Evolutionary conservation across 2,797 vertebrate genomes (phyloP).

Genomic region (Oceanodroma leucorhoa): DNA sequence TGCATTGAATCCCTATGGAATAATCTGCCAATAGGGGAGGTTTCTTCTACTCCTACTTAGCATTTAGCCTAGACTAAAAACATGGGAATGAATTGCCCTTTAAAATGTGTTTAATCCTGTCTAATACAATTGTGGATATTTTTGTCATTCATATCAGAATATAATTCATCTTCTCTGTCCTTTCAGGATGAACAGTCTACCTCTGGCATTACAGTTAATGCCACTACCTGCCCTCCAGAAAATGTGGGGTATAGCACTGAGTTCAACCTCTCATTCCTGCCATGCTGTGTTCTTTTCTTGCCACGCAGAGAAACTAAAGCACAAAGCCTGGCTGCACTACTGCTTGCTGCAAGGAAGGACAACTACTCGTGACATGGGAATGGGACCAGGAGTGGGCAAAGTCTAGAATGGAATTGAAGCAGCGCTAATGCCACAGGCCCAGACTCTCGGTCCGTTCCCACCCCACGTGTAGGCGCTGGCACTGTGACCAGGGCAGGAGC

Average conservation of each 20-base stretch:
- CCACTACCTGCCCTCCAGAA: neutral
- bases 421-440: fast-evolving
- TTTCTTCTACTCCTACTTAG: neutral
- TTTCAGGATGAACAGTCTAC: neutral
- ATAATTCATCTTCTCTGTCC: neutral
- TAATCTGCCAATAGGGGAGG: neutral
- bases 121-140: neutral
- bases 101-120: neutral
- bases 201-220: neutral
- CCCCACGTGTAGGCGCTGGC: neutral
- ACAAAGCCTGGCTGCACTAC: neutral
- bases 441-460: neutral
- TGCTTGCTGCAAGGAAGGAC: neutral
- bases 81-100: neutral
- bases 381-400: neutral
- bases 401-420: neutral
- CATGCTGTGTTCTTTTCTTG: fast-evolving
- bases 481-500: neutral
- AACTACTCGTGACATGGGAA: neutral
- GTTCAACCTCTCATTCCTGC: neutral
- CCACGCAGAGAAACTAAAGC: neutral
- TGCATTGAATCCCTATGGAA: neutral
- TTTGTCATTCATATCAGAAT: neutral
- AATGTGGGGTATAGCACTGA: neutral
- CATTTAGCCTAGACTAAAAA: neutral